phyloP scores from a whole-genome alignment of 2,113 vertebrate species.

The Archocentrus centrarchus region DNA sequence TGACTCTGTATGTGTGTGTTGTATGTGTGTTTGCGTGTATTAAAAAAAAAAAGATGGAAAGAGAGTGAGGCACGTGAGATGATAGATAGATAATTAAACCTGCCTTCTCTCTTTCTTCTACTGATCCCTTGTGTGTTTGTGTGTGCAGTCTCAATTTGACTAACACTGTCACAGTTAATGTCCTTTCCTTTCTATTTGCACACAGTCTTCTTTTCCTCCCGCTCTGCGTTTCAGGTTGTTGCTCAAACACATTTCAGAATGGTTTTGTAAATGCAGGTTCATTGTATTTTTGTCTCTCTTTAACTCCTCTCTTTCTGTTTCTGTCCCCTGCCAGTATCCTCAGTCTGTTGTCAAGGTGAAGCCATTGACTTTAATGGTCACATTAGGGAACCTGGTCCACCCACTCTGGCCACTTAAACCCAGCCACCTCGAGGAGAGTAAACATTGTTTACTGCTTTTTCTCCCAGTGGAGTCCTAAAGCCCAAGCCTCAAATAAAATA shows the following conservation, averaged over 20 bases:
- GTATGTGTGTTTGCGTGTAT: not conserved
- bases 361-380: constrained; percentile 53
- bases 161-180: constrained; percentile 12
- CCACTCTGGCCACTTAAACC: constrained; percentile 53
- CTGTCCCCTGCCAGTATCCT: constrained; percentile 9
- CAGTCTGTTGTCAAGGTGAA: constrained; percentile 33
- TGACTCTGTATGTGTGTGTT: constrained; percentile 10
- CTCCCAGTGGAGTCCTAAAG: constrained; percentile 26
- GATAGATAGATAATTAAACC: constrained; percentile 19
- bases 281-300: constrained; percentile 17
- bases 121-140: constrained; percentile 20
- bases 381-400: constrained; percentile 48
- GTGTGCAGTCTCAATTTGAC: not conserved
- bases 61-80: constrained; percentile 12
- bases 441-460: constrained; percentile 60
- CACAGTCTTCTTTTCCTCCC: not conserved
- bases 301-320: not conserved
- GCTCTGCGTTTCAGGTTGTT: not conserved
- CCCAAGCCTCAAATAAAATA: constrained; percentile 26
- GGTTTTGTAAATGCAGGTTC: constrained; percentile 2
- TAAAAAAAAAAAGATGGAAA: not conserved
- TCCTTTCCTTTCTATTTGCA: not conserved
- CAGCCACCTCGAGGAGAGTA: constrained; percentile 54
- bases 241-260: not conserved
- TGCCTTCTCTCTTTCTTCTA: not conserved